These are phyloP conservation scores for Hipposideros armiger DNA, from an alignment of 2,113 vertebrate species.

Conservation along the genomic window DNA sequence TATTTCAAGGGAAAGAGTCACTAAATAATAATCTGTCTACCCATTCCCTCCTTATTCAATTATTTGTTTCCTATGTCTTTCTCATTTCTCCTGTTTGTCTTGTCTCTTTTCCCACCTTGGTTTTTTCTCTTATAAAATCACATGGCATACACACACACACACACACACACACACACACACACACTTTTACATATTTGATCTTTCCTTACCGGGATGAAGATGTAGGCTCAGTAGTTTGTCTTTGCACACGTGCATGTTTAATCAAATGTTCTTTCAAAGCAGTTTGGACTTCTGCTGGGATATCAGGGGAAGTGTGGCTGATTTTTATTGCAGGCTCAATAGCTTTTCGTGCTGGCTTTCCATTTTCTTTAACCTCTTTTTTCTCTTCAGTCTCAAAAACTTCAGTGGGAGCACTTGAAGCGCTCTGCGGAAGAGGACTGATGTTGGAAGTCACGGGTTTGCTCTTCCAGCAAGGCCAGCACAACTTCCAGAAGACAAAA, in stretches of 20 bases:
- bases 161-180: not conserved
- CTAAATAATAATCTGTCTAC: not conserved
- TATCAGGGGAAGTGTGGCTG: slow-evolving; percentile 99
- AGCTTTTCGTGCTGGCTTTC: slow-evolving; percentile 89
- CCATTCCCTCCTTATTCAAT: not conserved
- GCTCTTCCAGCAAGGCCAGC: slow-evolving; percentile 98
- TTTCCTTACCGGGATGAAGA: slow-evolving; percentile 95
- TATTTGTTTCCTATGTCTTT: not conserved
- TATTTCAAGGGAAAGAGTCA: not conserved
- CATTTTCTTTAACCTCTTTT: slow-evolving; percentile 93
- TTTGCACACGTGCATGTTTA: slow-evolving; percentile 95
- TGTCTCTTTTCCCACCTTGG: not conserved
- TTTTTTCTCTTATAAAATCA: not conserved
- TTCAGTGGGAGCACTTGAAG: slow-evolving; percentile 85
- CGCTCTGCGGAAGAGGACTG: slow-evolving; percentile 87
- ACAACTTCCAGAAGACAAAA: slow-evolving; percentile 99
- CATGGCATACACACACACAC: not conserved
- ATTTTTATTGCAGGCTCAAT: slow-evolving; percentile 98
- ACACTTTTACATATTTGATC: rapidly evolving
- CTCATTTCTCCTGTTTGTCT: not conserved
- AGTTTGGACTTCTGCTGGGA: slow-evolving; percentile 97
- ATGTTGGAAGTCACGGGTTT: slow-evolving; percentile 90
- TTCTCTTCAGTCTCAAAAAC: slow-evolving; percentile 91
- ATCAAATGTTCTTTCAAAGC: slow-evolving; percentile 94
- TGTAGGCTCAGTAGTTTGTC: slow-evolving; percentile 97